Conservation (phyloP, 2,888 invertebrate genomes). For the Drosophila atroscutellata region DNA sequence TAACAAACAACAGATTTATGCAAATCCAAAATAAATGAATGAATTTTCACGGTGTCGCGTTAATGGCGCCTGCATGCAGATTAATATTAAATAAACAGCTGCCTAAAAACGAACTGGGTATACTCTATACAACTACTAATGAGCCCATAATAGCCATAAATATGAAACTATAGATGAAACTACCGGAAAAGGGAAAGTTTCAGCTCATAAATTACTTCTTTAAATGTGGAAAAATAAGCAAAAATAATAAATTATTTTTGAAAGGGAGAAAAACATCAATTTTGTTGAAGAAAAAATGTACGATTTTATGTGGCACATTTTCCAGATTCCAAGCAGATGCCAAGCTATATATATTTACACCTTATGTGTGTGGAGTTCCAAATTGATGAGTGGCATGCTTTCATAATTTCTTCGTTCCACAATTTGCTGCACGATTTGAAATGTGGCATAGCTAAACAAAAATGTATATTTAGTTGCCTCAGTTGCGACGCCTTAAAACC, state of each 20-base stretch:
- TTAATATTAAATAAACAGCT: conserved; percentile 25
- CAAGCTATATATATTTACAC: background rate
- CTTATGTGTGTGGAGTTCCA: too few relatives aligned
- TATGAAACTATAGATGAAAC: background rate
- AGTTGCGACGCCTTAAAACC: background rate
- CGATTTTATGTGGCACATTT: background rate
- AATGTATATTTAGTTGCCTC: background rate
- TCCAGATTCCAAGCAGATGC: background rate
- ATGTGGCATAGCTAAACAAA: background rate
- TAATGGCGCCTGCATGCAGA: conserved; percentile 57
- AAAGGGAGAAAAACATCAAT: background rate
- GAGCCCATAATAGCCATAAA: background rate
- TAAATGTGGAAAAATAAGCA: background rate
- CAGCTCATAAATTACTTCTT: background rate
- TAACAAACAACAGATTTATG: conserved; percentile 59
- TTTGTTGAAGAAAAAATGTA: background rate
- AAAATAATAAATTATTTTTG: background rate
- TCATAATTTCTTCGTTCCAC: conserved; percentile 6
- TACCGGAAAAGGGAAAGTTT: background rate
- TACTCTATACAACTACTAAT: conserved; percentile 7
- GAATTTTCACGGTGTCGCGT: conserved; percentile 40
- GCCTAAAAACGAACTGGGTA: background rate
- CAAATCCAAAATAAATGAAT: conserved; percentile 58
- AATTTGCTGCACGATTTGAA: conserved; percentile 1
- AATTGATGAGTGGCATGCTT: conserved; percentile 2